Evolutionary conservation across 2,888 invertebrate genomes (phyloP).

Genomic region (Himalopsyche japonica): DNA sequence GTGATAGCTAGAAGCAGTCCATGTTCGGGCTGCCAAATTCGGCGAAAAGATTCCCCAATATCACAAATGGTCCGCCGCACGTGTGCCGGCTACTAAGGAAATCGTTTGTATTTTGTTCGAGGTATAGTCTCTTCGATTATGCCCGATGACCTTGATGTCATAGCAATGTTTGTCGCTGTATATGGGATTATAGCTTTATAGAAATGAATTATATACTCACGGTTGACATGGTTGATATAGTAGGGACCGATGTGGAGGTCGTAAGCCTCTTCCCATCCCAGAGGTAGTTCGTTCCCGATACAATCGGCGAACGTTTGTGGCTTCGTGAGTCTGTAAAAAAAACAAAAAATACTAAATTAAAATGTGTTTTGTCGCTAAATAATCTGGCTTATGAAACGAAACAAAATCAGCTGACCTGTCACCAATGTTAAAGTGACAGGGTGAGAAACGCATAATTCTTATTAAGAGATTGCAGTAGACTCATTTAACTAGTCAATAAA

Average conservation of each 20-base stretch:
- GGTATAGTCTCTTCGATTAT: background rate
- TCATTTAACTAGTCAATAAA: too few relatives aligned
- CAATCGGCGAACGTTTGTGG: conserved; percentile 97
- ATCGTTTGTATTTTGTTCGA: background rate
- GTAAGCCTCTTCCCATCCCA: conserved; percentile 96
- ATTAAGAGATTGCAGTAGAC: too few relatives aligned
- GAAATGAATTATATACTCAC: conserved; percentile 63
- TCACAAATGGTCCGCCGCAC: background rate
- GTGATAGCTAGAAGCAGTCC: background rate
- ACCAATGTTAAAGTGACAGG: too few relatives aligned
- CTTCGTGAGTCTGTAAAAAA: conserved; percentile 81
- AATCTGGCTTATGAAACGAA: too few relatives aligned
- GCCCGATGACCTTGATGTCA: background rate
- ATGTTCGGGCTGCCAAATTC: background rate
- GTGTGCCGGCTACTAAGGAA: background rate
- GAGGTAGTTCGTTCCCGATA: conserved; percentile 94
- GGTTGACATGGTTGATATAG: conserved; percentile 95
- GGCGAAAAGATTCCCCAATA: background rate
- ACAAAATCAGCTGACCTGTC: too few relatives aligned
- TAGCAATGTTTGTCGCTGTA: background rate
- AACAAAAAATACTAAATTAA: background rate
- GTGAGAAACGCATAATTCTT: too few relatives aligned
- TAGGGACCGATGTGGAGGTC: conserved; percentile 94
- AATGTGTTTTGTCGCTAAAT: too few relatives aligned
- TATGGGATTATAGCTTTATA: too few relatives aligned